Base-by-base conservation (phyloP, 2,113 vertebrate genomes). In the Rhinopithecus roxellana region DNA sequence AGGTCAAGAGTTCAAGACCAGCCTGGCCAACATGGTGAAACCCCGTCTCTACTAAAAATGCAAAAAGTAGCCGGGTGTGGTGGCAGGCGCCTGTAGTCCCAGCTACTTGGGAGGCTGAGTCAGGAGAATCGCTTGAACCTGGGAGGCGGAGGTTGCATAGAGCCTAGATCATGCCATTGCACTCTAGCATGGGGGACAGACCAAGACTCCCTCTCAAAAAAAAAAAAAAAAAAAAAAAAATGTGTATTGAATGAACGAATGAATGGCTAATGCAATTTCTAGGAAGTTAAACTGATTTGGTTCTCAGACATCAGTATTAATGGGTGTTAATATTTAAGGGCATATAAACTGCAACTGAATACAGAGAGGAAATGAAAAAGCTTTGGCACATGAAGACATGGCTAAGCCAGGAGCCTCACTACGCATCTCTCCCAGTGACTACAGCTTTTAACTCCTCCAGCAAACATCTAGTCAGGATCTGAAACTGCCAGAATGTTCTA, bases 191-290 rank as follows among this genome's bases (percentile, higher is more conserved):
- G 2, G 61, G 61, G 27, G 61, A 64, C 13, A 64, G 27, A 64
- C 27, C 2, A 13, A 32, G 61, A 64, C 27, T 64, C 61, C 13
- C 27, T 64, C 61, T 64, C 61, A 64, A 64, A 64, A 64, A 64
- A 64, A 64, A 64, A 40, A 40, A 40, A 40, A 64, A 61, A 61
- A 8, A 27, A 30, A 64, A 30, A 64, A 30, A 64, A 64, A 6
- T 13, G 52, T 92, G 27, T 92, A 48, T 35, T 85, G 48, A 84
- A 69, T 89, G 74, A 89, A 72, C 67, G 30, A 83, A 13, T 90
- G 79, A 84, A 95, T 61, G 83, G 90, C 74, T 93, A 55, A 78
- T 30, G 91, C 94, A 27, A 93, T 97, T 92, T 95, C 88, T 88
- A 90, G 77, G 75, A 88, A 87, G 70, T 61, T 84, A 90, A 90